Evolutionary conservation across 2,888 invertebrate genomes (phyloP).

Genomic region (Dichetophora obliterata): DNA sequence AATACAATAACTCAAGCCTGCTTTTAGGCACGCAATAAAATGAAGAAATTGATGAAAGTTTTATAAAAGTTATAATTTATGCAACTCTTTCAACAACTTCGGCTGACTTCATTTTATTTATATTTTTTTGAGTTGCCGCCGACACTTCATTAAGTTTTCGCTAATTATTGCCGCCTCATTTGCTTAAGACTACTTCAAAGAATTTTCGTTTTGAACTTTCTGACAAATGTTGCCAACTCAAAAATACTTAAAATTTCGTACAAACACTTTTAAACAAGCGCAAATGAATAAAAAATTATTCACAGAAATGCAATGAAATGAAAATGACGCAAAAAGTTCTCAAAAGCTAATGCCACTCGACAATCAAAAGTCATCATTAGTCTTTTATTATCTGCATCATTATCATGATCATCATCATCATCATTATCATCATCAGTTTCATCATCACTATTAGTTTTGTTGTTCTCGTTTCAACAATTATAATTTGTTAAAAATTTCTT

Average conservation of each 20-base stretch:
- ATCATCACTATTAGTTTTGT: no score
- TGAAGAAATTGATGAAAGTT: no score
- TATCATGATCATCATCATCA: no score
- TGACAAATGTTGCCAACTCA: background rate
- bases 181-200: background rate
- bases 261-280: background rate
- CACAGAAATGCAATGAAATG: no score
- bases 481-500: background rate
- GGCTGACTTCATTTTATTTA: background rate
- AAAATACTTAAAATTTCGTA: background rate
- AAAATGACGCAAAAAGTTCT: background rate
- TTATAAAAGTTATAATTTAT: no score
- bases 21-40: no score
- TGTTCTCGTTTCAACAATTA: background rate
- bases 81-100: background rate
- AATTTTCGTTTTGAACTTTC: no score
- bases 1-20: no score
- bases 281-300: no score
- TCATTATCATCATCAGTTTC: no score
- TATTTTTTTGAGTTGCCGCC: background rate
- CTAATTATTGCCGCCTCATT: conserved; percentile 26
- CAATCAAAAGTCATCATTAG: conserved; percentile 22
- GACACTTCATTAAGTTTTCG: conserved; percentile 19
- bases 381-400: background rate
- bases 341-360: conserved; percentile 12